Evolutionary conservation across 1,140 invertebrate genomes (phyloP).

Genomic region (Drosophila bipectinata): DNA sequence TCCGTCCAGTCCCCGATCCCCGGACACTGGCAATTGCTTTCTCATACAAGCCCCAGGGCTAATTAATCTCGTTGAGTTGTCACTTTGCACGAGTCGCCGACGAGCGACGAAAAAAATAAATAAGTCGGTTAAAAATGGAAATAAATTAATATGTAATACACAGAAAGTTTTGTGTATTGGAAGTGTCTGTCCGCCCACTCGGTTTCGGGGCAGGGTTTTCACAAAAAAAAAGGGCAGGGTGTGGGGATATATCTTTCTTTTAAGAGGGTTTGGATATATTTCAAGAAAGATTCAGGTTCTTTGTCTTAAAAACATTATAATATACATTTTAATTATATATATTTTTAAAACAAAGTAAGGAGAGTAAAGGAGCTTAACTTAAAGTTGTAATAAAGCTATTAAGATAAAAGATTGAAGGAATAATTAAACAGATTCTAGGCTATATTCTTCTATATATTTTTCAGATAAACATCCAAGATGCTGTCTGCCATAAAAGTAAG

Average conservation of each 20-base stretch:
- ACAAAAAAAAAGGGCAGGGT: neutral
- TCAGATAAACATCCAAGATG: no score
- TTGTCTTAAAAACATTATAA: no score
- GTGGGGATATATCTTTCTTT: slow-evolving; percentile 9
- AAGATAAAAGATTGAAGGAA: no score
- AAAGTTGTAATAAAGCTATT: no score
- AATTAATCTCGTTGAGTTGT: slow-evolving; percentile 65
- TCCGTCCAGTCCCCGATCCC: neutral
- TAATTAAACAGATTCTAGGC: no score
- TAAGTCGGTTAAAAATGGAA: slow-evolving; percentile 41
- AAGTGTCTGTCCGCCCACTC: slow-evolving; percentile 22
- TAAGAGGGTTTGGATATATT: slow-evolving; percentile 7
- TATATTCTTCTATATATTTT: no score
- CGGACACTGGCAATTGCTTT: slow-evolving; percentile 64
- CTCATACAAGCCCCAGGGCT: slow-evolving; percentile 36
- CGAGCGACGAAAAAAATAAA: slow-evolving; percentile 7
- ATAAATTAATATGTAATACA: slow-evolving; percentile 24
- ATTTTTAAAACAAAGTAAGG: no score
- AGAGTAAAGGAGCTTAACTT: no score
- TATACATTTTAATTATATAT: no score
- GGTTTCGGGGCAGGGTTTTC: slow-evolving; percentile 15
- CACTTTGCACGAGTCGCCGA: slow-evolving; percentile 50
- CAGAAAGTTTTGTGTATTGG: slow-evolving; percentile 6
- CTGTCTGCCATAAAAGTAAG: no score
- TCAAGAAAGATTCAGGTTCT: neutral